Percentiles rank a stretch among this genome's conserved stretches.
phyloP scores from a whole-genome alignment of 1,140 invertebrate genomes.

The Zaprionus kolodkinae region DNA sequence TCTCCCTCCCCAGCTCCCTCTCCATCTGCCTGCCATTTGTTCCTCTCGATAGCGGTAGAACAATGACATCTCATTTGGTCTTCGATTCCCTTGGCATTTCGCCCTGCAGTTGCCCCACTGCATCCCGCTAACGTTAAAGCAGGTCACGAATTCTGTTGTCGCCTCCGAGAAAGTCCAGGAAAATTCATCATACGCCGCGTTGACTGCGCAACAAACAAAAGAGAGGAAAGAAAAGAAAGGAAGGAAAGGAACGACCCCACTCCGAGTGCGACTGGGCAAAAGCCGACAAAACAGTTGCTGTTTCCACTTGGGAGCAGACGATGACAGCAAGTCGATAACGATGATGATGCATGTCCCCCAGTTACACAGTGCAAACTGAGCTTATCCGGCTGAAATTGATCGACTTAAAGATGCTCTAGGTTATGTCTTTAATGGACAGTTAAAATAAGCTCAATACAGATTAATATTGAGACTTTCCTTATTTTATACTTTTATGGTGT shows the following conservation, averaged over 20 bases:
- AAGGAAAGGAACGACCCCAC: not conserved
- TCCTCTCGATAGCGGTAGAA: not conserved
- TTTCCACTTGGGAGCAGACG: conserved; percentile 12
- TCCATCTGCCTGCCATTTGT: not conserved
- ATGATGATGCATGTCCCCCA: not conserved
- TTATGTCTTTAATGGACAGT: too few species aligned
- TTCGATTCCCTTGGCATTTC: not conserved
- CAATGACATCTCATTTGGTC: conserved; percentile 38
- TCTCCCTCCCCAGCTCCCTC: not conserved
- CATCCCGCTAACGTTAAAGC: not conserved
- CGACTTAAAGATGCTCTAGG: not conserved
- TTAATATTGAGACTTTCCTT: too few species aligned
- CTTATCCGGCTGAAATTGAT: not conserved
- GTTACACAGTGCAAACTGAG: not conserved
- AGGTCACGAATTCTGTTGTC: not conserved
- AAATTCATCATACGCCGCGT: conserved; percentile 33
- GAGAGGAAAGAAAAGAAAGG: not conserved
- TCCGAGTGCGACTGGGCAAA: conserved; percentile 4
- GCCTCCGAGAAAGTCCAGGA: conserved; percentile 2
- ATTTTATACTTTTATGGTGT: too few species aligned
- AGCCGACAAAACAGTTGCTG: conserved; percentile 17
- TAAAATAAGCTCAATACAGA: too few species aligned
- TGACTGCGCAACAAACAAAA: not conserved
- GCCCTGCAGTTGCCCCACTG: not conserved
- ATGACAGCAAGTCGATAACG: conserved; percentile 24